Conservation (phyloP, 2,888 invertebrate genomes). For the Lepas anatifera region DNA sequence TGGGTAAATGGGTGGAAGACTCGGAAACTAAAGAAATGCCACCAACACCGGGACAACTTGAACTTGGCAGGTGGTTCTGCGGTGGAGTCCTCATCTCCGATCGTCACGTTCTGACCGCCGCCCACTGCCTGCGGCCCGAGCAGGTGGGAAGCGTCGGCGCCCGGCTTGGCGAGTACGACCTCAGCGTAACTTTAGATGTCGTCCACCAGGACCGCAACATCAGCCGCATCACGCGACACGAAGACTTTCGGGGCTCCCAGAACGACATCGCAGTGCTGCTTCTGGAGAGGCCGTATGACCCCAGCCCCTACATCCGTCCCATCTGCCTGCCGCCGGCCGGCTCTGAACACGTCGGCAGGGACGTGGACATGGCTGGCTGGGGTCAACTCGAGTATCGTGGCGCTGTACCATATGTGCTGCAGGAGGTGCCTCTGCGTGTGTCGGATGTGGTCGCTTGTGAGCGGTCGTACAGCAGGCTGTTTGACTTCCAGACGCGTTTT, state of each 20-base stretch:
- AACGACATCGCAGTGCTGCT: conserved; percentile 74
- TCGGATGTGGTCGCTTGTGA: too few species aligned
- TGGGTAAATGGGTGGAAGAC: neutral
- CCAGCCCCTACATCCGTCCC: conserved; percentile 75
- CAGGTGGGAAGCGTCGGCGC: neutral
- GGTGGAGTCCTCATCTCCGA: neutral
- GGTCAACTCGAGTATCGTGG: neutral
- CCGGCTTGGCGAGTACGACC: neutral
- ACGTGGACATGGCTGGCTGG: conserved; percentile 4
- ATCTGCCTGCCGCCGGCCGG: conserved; percentile 78
- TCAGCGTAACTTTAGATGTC: neutral
- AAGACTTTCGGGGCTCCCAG: neutral
- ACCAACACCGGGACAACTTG: too few species aligned
- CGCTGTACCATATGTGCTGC: too few species aligned
- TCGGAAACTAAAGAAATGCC: too few species aligned
- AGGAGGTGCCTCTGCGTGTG: too few species aligned
- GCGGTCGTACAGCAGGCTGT: too few species aligned
- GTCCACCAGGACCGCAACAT: neutral
- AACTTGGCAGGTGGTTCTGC: neutral
- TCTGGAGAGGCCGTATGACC: conserved; percentile 63
- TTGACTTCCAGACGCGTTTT: too few species aligned
- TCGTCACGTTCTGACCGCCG: conserved; percentile 1
- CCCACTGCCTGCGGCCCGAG: neutral
- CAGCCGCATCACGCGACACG: neutral
- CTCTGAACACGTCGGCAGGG: conserved; percentile 46